phyloP scores from a whole-genome alignment of 2,113 vertebrate genomes.

The Chiloscyllium plagiosum region DNA sequence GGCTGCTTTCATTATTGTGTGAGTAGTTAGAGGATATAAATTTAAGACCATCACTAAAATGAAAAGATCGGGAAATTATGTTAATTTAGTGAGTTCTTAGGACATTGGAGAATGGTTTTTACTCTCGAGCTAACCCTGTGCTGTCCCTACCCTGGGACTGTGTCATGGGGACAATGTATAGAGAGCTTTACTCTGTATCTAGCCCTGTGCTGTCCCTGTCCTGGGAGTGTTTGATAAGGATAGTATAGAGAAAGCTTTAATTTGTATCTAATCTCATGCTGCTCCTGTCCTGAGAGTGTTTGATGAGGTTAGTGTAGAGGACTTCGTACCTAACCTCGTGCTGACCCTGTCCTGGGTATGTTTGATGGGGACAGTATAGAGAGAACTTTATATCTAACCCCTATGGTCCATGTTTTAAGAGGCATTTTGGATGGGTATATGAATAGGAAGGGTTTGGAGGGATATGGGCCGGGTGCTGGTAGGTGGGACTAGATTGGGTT shows the following conservation, averaged over 20 bases:
- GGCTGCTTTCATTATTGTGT: not conserved
- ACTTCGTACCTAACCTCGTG: not conserved
- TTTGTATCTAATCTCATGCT: not conserved
- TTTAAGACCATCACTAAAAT: not conserved
- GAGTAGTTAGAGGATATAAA: not conserved
- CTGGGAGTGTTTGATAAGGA: not conserved
- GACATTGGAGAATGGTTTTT: not conserved
- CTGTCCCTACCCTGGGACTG: not conserved
- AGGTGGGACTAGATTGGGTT: too few species aligned
- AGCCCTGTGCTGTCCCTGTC: not conserved
- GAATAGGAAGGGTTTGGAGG: too few species aligned
- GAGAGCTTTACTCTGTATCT: not conserved
- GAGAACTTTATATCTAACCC: too few species aligned
- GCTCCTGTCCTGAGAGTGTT: not conserved
- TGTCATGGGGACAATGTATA: not conserved
- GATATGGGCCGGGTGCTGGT: too few species aligned
- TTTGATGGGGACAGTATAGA: not conserved
- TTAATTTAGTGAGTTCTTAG: not conserved
- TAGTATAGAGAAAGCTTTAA: not conserved
- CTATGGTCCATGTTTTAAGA: too few species aligned
- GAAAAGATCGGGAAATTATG: not conserved
- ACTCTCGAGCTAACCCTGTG: not conserved
- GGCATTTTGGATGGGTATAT: too few species aligned
- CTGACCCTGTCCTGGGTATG: not conserved
- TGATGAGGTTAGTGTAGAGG: not conserved